phyloP scores from a whole-genome alignment of 2,113 vertebrate genomes.

The Pogona vitticeps region DNA sequence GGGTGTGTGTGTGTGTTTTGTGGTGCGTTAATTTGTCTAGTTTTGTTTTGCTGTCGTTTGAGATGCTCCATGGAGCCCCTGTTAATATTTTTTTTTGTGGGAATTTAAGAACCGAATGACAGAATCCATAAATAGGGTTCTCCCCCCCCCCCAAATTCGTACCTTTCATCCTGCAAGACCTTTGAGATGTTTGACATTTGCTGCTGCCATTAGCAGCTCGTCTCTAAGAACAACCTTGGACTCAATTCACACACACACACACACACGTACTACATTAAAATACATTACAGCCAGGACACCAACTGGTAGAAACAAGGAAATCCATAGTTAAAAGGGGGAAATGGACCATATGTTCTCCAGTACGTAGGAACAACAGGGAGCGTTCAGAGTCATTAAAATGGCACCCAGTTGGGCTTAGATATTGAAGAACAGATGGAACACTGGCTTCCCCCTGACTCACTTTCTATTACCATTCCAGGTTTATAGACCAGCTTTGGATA shows the following conservation, averaged over 20 bases:
- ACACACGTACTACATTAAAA: slow-evolving; percentile 74
- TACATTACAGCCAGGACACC: slow-evolving; percentile 76
- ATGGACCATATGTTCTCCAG: slow-evolving; percentile 78
- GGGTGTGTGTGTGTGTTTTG: too few species aligned
- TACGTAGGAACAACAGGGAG: slow-evolving; percentile 80
- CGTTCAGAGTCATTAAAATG: slow-evolving; percentile 83
- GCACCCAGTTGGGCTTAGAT: slow-evolving; percentile 83
- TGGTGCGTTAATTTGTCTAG: too few species aligned
- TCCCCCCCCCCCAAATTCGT: background rate
- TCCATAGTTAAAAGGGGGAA: slow-evolving; percentile 74
- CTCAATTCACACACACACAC: slow-evolving; percentile 72
- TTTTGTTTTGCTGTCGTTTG: slow-evolving; percentile 5
- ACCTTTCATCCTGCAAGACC: slow-evolving; percentile 32
- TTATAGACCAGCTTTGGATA: slow-evolving; percentile 66
- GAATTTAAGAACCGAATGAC: slow-evolving; percentile 50
- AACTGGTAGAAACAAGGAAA: slow-evolving; percentile 80
- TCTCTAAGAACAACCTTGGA: slow-evolving; percentile 64
- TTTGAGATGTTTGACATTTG: slow-evolving; percentile 70
- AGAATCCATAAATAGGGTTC: slow-evolving; percentile 27
- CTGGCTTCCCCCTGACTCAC: slow-evolving; percentile 73
- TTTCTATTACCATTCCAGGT: slow-evolving; percentile 73
- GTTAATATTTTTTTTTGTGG: slow-evolving; percentile 74
- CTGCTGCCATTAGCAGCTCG: slow-evolving; percentile 61
- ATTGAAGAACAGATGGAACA: slow-evolving; percentile 82
- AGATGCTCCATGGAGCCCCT: slow-evolving; percentile 65